Evolutionary conservation across 1,140 invertebrate species (phyloP), one percentile per base, ranked within the genome.

Genomic region (Drosophila pectinifera): DNA sequence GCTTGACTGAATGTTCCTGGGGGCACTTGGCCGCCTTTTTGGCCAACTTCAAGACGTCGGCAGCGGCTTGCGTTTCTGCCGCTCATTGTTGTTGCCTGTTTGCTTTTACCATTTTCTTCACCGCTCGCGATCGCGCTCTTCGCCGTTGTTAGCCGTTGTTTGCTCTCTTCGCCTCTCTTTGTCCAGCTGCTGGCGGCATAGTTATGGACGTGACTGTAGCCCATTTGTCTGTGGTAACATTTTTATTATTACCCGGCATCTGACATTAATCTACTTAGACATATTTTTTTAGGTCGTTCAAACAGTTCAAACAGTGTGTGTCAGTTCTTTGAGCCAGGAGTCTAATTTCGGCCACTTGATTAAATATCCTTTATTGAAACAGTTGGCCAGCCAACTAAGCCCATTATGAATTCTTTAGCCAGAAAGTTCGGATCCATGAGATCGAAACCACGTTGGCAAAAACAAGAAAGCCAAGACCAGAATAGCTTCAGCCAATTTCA

Each of bases 71-170:
- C 73, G 73, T 85, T 85, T 74, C 31, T 63, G 69, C 69, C 69
- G 69, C 79, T 84, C 75, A 80, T 73, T 80, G 78, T 78, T 80
- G 72, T 64, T 75, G 64, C 42, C 73, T 74, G 63, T 61, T 78
- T 89, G 84, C 83, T 89, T 88, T 88, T 88, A 89, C 84, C 83
- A 68, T 83, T 89, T 88, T 88, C 83, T 88, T 88, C 65, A 56
- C 69, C 63, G 46, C 67, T 56, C 75, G 62, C 73, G 57, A 79
- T 84, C 59, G 58, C 70, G 38, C 80, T 84, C 80, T 80, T 70
- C 22, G 28, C 13, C 59, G 57, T 41, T 41, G 49, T 48, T 43
- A n/a, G n/a, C n/a, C n/a, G n/a, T n/a, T 34, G 8, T 36, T 28
- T 36, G 48, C 73, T 75, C 72, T 77, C 28, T 45, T 26, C 14